Base-by-base conservation (phyloP, 2,113 vertebrate genomes). In the Xiphophorus maculatus region DNA sequence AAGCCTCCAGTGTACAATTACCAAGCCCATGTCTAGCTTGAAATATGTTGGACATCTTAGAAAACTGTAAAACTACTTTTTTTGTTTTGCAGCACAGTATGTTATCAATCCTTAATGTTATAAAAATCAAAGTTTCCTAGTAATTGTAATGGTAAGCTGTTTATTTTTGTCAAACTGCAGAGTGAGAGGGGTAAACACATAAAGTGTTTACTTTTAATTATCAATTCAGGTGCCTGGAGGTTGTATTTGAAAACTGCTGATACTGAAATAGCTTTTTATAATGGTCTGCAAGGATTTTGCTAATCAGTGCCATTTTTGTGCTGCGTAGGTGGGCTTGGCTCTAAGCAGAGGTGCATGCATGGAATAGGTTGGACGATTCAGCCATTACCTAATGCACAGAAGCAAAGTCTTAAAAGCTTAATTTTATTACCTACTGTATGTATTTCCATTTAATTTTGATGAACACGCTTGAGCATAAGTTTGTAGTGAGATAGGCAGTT, bases 271-370 rank as follows among this genome's bases (percentile, higher is more conserved):
- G 14, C 58, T 19, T 61, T 62, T 25, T 4, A 37, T 32, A 28
- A 28, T 64, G 32, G 30, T 63, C 51, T n/a, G 22, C 14, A 63
- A 81, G 29, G 65, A 30, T 25, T 69, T 76, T 79, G 77, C 72
- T 85, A 78, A 75, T 65, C 67, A 83, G 63, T 8, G 63, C 35
- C 60, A n/a, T 78, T 77, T 77, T 33, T 37, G 19, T 87, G 73
- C 63, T 64, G 61, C 40, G 65, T 64, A 19, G 66, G 29, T 66
- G 37, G 37, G 63, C 28, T 58, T 58, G 58, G 25, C 33, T 60
- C 15, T 63, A 54, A 51, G 11, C 35, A 62, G 66, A 27, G 10
- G 32, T 30, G 27, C 32, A 66, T 28, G 40, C 30, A 72, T 82
- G 32, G 27, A 65, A 79, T 80, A 68, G 28, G 44, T 71, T 66